Evolutionary conservation across 1,140 invertebrate genomes (phyloP).

Genomic region (Drosophila arawakana): DNA sequence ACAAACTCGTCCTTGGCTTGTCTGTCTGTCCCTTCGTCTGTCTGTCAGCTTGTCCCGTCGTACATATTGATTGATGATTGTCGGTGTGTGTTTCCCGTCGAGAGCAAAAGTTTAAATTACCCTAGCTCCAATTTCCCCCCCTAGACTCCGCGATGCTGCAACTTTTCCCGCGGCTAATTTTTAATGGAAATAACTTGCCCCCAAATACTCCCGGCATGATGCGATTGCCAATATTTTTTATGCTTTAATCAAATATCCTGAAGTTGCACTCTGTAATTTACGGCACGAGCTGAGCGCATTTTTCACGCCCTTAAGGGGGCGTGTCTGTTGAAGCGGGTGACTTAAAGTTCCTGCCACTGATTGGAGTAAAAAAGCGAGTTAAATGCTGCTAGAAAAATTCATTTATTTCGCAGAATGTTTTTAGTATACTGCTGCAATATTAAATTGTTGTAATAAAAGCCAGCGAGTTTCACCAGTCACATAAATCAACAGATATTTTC

Average conservation of each 20-base stretch:
- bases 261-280: constrained; percentile 46
- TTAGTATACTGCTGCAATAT: constrained; percentile 24
- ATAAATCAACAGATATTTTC: constrained; percentile 50
- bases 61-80: constrained; percentile 79
- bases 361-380: constrained; percentile 3
- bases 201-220: constrained; percentile 40
- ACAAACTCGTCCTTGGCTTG: constrained; percentile 16
- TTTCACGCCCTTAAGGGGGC: constrained; percentile 30
- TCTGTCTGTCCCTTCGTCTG: constrained; percentile 19
- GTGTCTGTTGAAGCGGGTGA: neutral
- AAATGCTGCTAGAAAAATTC: constrained; percentile 18
- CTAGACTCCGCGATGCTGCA: neutral
- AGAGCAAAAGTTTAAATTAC: constrained; percentile 73
- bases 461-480: constrained; percentile 36
- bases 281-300: constrained; percentile 37
- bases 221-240: constrained; percentile 58
- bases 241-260: constrained; percentile 61
- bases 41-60: constrained; percentile 35
- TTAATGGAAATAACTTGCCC: constrained; percentile 71
- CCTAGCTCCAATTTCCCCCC: constrained; percentile 9
- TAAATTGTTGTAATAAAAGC: constrained; percentile 50
- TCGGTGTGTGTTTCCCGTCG: constrained; percentile 54
- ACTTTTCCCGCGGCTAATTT: constrained; percentile 66
- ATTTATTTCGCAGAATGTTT: constrained; percentile 13
- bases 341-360: constrained; percentile 15